Conservation (phyloP, 2,888 invertebrate species). For the Drosophila sordidapex region DNA sequence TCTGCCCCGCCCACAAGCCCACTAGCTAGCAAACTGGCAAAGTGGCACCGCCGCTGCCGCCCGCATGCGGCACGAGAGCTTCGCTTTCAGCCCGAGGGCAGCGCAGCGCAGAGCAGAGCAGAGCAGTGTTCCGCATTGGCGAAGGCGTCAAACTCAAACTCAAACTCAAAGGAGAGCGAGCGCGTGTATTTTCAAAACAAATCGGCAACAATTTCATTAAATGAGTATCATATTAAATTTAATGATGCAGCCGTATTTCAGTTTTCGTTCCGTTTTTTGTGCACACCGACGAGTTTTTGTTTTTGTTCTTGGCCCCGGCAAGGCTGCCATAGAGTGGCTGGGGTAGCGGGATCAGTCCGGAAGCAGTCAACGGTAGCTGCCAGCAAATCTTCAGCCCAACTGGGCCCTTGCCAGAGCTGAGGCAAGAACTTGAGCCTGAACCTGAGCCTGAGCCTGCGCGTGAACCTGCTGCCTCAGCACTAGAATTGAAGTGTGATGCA, state of each 20-base stretch:
- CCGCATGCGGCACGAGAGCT: constrained; percentile 58
- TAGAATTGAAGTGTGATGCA: constrained; percentile 57
- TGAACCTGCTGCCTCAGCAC: constrained; percentile 7
- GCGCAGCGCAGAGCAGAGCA: constrained; percentile 15
- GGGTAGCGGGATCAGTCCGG: constrained; percentile 27
- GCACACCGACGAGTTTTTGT: constrained; percentile 63
- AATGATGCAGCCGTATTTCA: constrained; percentile 86
- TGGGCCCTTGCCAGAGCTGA: constrained; percentile 15
- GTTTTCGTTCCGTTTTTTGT: constrained; percentile 82
- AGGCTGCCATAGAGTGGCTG: constrained; percentile 6
- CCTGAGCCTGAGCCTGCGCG: constrained; percentile 9
- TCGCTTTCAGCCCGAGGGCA: constrained; percentile 45
- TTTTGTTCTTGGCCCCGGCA: constrained; percentile 51
- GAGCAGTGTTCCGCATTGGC: constrained; percentile 56
- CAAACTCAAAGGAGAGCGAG: constrained; percentile 59
- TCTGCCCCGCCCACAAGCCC: constrained; percentile 59
- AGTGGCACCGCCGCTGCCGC: constrained; percentile 35
- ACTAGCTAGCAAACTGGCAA: constrained; percentile 12
- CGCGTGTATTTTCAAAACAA: constrained; percentile 85
- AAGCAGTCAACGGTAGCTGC: constrained; percentile 62
- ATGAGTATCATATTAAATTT: constrained; percentile 86
- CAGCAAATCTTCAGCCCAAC: constrained; percentile 64
- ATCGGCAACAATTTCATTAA: constrained; percentile 86
- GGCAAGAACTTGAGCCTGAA: constrained; percentile 18
- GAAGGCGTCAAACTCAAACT: constrained; percentile 63